These are phyloP conservation scores for Ophion obscuratus DNA, from an alignment of 2,888 invertebrate genomes.

Conservation along the genomic window DNA sequence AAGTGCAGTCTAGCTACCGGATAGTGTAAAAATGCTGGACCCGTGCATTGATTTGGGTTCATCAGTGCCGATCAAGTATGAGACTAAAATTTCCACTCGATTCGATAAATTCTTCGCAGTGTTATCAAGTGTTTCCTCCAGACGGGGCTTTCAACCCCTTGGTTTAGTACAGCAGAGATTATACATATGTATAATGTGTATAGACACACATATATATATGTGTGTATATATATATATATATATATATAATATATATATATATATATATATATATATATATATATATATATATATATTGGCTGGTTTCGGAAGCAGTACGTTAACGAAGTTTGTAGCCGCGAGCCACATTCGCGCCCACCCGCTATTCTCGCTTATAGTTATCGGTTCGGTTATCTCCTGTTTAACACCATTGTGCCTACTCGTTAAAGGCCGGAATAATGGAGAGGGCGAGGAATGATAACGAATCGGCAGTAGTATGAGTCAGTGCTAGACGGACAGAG, in stretches of 20 bases:
- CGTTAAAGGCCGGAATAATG: constrained; percentile 48
- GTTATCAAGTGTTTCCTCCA: constrained; percentile 9
- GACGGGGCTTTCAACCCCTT: background rate
- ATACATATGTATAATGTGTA: no score
- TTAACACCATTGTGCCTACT: constrained; percentile 81
- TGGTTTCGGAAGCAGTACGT: constrained; percentile 68
- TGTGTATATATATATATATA: no score
- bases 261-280: no score
- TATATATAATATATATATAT: no score
- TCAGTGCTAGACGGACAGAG: constrained; percentile 38
- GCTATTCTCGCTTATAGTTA: constrained; percentile 70
- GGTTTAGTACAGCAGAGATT: no score
- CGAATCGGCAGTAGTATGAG: constrained; percentile 75
- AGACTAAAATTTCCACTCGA: constrained; percentile 1
- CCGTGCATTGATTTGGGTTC: background rate
- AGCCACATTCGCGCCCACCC: constrained; percentile 29
- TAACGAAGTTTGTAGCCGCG: constrained; percentile 71
- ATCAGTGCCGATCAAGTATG: background rate
- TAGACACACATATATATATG: no score
- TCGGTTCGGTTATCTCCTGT: constrained; percentile 80
- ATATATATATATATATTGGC: constrained; percentile 40
- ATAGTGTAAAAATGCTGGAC: no score
- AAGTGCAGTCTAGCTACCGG: no score
- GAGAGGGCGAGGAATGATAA: constrained; percentile 74
- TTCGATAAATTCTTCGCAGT: background rate